phyloP scores from a whole-genome alignment of 2,888 invertebrate species.

The Spodoptera picta region DNA sequence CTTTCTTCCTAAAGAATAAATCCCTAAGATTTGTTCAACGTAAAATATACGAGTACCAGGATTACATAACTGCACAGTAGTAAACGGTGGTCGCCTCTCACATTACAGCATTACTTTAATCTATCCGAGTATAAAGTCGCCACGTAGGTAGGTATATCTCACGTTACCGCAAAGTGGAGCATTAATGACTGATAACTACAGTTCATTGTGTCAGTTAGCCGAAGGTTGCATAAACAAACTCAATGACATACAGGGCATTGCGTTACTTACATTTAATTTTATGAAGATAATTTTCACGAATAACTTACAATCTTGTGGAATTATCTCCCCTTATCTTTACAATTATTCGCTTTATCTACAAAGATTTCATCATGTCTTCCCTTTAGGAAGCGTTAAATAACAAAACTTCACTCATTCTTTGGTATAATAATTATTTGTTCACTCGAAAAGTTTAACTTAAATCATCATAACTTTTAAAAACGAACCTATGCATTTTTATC shows the following conservation, averaged over 20 bases:
- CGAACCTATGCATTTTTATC: too few species aligned
- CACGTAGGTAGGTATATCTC: slow-evolving; percentile 36
- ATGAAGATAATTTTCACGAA: too few species aligned
- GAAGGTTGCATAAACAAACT: slow-evolving; percentile 43
- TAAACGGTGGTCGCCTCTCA: not conserved
- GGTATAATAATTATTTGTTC: too few species aligned
- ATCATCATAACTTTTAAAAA: too few species aligned
- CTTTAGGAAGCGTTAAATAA: too few species aligned
- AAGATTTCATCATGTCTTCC: too few species aligned
- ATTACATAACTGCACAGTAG: slow-evolving; percentile 31
- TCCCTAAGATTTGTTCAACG: not conserved
- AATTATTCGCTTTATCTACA: too few species aligned
- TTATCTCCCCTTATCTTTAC: too few species aligned
- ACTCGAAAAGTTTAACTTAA: too few species aligned
- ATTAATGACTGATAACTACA: slow-evolving; percentile 63
- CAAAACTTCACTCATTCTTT: too few species aligned
- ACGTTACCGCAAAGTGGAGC: slow-evolving; percentile 58
- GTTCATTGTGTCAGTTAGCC: slow-evolving; percentile 65
- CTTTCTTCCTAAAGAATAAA: not conserved
- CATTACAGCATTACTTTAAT: slow-evolving; percentile 43
- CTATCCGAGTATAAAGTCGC: slow-evolving; percentile 26
- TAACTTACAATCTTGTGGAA: too few species aligned
- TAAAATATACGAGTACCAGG: slow-evolving; percentile 24
- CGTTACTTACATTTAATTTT: slow-evolving; percentile 5
- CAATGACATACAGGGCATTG: slow-evolving; percentile 48